Base-by-base conservation (phyloP, 2,888 invertebrate species). In the Monoplex corrugatus region DNA sequence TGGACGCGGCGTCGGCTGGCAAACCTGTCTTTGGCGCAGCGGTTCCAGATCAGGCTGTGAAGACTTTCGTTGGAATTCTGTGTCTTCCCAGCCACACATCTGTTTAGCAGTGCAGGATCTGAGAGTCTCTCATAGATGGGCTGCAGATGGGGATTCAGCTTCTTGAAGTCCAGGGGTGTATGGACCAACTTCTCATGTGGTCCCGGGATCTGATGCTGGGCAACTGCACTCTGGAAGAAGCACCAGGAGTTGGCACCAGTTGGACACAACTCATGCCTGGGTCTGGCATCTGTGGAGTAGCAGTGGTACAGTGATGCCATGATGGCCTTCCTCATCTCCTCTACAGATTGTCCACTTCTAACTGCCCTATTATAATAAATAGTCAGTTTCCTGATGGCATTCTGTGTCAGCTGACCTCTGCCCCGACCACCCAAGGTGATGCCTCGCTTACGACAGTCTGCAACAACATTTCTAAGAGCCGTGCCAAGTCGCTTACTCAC, bases 181-280 rank as follows among this genome's bases (percentile, higher is more conserved):
- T 83, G 50, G 10, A 88, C 80, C 35, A 38, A 32, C 43, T 63
- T 89, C 16, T 28, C 44, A 50, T 84, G 84, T 10, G 72, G 23
- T 10, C 45, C 78, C 16, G 89, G 78, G 3, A 45, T 35, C 32
- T 86, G 19, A 63, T 89, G 78, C 40, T 57, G 44, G n/a, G 68
- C 32, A 72, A 72, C 68, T 0, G 68, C 5, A 32, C 32, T 32
- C 32, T 89, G 68, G 38, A 38, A 89, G 80, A 89, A 86, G 63
- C 89, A 89, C 86, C 80, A 86, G 32, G 86, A 89, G 19, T n/a
- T 57, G n/a, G 63, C 86, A 89, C 44, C 45, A 82, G 32, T 89
- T n/a, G n/a, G n/a, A n/a, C n/a, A n/a, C n/a, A n/a, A n/a, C n/a
- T n/a, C 75, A 45, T 89, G 83, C n/a, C 57, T 38, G n/a, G 87